phyloP scores from a whole-genome alignment of 2,888 invertebrate species.

The Cheilosia soror region DNA sequence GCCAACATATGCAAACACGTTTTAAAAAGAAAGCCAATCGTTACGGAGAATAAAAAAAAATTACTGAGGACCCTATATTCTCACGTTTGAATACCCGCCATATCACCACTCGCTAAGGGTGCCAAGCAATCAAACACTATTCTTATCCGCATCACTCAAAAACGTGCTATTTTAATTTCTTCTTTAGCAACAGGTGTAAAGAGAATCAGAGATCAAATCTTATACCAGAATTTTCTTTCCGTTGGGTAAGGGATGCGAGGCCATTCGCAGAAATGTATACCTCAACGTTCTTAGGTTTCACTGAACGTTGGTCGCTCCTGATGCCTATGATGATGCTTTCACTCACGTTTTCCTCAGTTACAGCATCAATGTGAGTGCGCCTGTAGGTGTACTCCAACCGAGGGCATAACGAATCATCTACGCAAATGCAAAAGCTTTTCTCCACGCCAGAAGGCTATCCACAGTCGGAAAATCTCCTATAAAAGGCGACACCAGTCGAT shows the following conservation, averaged over 20 bases:
- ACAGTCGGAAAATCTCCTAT: slow-evolving; percentile 37
- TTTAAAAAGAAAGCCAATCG: slow-evolving; percentile 1
- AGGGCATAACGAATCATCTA: slow-evolving; percentile 43
- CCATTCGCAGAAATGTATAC: neutral
- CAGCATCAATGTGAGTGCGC: slow-evolving; percentile 39
- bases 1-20: slow-evolving; percentile 35
- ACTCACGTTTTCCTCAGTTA: slow-evolving; percentile 22
- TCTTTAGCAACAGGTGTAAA: slow-evolving; percentile 62
- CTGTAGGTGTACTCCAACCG: neutral
- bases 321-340: slow-evolving; percentile 56
- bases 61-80: slow-evolving; percentile 14
- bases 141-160: slow-evolving; percentile 14
- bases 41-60: neutral
- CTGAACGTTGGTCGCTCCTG: slow-evolving; percentile 11
- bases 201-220: slow-evolving; percentile 44
- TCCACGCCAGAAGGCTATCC: slow-evolving; percentile 40
- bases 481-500: slow-evolving; percentile 54
- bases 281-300: slow-evolving; percentile 24
- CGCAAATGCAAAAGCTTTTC: slow-evolving; percentile 51
- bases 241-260: neutral
- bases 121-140: slow-evolving; percentile 9
- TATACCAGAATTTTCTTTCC: neutral
- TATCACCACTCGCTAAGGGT: neutral
- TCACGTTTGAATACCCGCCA: slow-evolving; percentile 46
- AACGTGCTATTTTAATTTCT: slow-evolving; percentile 63